Base-by-base conservation (phyloP, 1,140 invertebrate genomes). In the Drosophila arawakana region DNA sequence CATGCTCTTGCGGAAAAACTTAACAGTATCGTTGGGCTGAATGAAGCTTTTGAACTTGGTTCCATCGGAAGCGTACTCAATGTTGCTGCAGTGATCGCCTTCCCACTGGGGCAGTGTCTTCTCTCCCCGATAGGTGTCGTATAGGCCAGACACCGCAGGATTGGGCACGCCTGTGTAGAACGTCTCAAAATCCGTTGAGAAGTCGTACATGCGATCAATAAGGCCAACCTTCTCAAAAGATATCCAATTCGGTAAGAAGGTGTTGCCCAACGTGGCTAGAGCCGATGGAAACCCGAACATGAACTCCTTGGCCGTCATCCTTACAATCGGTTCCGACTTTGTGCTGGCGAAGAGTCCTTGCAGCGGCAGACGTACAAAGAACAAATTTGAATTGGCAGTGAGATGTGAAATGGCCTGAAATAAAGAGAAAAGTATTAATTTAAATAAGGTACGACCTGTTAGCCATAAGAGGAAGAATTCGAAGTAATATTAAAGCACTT, bases 131-230 rank as follows among this genome's bases (percentile, higher is more conserved):
- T 96, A 97, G 1, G 95, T 97, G 18, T 96, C 96, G 60, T 97
- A 94, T 0, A 97, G 93, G 2, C 96, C 96, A 7, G 96, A 94
- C 37, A 94, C 69, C 25, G 91, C 84, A 7, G 95, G 81, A 76
- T 97, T 94, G 0, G 92, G 93, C 55, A 94, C 94, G 2, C 97
- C 97, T 0, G 96, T 97, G 92, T 94, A 96, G 52, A 97, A 94
- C 0, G 96, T 97, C 81, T 96, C 96, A 65, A 94, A 96, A 82
- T 97, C 97, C 1, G 95, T 96, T 9, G 94, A 93, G 71, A 97
- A 97, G 76, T 97, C 96, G 83, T 97, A 97, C 97, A 97, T 97
- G 90, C 96, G 93, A 93, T 97, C 96, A 63, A 97, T 97, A 0
- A 97, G 93, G 3, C 96, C 96, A 1, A 97, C 93, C 79, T 96